Conservation (phyloP, 2,888 invertebrate species). For the Phasia obesa region DNA sequence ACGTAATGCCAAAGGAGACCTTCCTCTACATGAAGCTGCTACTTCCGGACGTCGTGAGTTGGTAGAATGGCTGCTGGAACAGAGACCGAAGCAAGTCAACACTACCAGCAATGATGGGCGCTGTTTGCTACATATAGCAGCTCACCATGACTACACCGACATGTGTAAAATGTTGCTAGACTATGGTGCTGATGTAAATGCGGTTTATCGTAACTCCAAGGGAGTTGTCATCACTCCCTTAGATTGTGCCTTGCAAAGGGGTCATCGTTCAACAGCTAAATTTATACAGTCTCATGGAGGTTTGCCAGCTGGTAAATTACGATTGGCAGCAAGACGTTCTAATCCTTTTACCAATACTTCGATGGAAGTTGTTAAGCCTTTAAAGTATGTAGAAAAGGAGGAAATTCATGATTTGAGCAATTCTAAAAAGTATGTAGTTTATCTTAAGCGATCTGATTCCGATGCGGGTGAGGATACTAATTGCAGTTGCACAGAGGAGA, state of each 20-base stretch:
- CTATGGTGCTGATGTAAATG: constrained; percentile 92
- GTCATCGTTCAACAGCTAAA: constrained; percentile 95
- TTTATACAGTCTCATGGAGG: constrained; percentile 95
- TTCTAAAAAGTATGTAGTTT: constrained; percentile 80
- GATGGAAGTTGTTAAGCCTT: constrained; percentile 79
- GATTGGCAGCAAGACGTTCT: constrained; percentile 78
- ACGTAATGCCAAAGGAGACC: constrained; percentile 95
- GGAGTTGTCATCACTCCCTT: constrained; percentile 94
- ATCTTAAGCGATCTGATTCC: constrained; percentile 80
- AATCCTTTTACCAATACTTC: constrained; percentile 80
- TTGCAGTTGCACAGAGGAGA: constrained; percentile 80
- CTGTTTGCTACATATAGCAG: constrained; percentile 96
- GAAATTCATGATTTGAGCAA: constrained; percentile 79
- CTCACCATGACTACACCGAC: constrained; percentile 95
- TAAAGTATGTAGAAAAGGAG: constrained; percentile 81
- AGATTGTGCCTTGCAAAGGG: constrained; percentile 94
- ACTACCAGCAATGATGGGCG: constrained; percentile 96
- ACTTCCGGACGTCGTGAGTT: constrained; percentile 94
- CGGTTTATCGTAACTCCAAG: constrained; percentile 91
- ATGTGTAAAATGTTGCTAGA: constrained; percentile 94
- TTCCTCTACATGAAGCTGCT: constrained; percentile 97
- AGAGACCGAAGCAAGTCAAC: constrained; percentile 92
- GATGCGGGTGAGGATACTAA: constrained; percentile 73
- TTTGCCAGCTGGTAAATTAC: constrained; percentile 88
- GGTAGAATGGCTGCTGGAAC: constrained; percentile 93